Evolutionary conservation across 92 coral and sea anemone genomes (phyloP).

Genomic region (Paramuricea clavata): DNA sequence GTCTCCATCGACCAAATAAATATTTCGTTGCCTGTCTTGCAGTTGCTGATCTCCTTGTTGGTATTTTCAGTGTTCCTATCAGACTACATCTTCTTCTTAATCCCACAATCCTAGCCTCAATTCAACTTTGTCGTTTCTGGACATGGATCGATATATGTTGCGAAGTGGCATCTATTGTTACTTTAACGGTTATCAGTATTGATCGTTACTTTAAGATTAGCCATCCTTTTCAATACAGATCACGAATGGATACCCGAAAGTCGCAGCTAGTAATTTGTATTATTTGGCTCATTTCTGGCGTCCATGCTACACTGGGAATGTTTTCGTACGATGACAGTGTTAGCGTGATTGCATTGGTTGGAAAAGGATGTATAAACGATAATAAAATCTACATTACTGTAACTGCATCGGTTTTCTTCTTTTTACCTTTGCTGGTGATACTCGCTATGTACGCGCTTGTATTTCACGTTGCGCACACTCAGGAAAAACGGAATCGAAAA

Average conservation of each 20-base stretch:
- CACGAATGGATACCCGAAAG: slow-evolving; percentile 21
- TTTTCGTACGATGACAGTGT: slow-evolving; percentile 34
- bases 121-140: slow-evolving; percentile 55
- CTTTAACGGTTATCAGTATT: slow-evolving; percentile 46
- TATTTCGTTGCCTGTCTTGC: slow-evolving; percentile 93
- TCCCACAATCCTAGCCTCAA: background rate
- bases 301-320: slow-evolving; percentile 31
- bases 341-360: slow-evolving; percentile 30
- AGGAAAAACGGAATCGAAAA: slow-evolving; percentile 29
- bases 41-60: slow-evolving; percentile 88
- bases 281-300: slow-evolving; percentile 50
- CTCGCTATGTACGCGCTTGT: slow-evolving; percentile 27
- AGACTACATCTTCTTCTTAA: slow-evolving; percentile 15
- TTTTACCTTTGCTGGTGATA: slow-evolving; percentile 33
- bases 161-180: slow-evolving; percentile 45
- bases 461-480: slow-evolving; percentile 35
- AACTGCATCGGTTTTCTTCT: slow-evolving; percentile 39
- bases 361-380: slow-evolving; percentile 46
- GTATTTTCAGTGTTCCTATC: slow-evolving; percentile 61
- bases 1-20: slow-evolving; percentile 92
- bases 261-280: slow-evolving; percentile 10
- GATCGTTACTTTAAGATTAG: slow-evolving; percentile 45
- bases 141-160: slow-evolving; percentile 40
- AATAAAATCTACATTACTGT: slow-evolving; percentile 44
- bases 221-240: slow-evolving; percentile 35